Conservation (phyloP, 2,888 invertebrate genomes). For the Helobdella robusta region DNA sequence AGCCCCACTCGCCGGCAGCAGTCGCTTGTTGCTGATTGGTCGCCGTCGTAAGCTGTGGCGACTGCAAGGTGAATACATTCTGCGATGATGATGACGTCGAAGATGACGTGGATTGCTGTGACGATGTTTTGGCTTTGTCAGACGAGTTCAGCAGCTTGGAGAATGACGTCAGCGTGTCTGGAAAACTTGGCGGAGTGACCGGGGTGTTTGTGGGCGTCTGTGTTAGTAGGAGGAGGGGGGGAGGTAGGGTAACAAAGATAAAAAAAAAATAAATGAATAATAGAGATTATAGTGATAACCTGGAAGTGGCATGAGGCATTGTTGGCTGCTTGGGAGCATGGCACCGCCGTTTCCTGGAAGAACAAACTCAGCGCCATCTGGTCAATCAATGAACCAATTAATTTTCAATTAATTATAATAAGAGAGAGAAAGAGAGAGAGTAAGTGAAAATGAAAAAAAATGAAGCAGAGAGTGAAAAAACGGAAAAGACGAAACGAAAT, state of each 20-base stretch:
- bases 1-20: no score
- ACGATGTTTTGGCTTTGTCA: constrained; percentile 18
- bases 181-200: constrained; percentile 86
- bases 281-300: background rate
- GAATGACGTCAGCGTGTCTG: constrained; percentile 77
- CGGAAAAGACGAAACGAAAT: no score
- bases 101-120: background rate
- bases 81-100: background rate
- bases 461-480: no score
- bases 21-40: no score
- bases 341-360: constrained; percentile 64
- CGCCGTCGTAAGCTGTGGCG: no score
- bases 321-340: constrained; percentile 4
- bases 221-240: constrained; percentile 54
- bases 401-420: constrained; percentile 10
- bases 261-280: background rate
- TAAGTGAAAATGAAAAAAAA: no score
- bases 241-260: background rate
- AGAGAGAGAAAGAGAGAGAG: background rate
- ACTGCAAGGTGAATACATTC: no score
- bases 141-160: constrained; percentile 58
- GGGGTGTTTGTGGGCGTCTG: constrained; percentile 89
- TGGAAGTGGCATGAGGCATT: constrained; percentile 18
- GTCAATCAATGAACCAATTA: constrained; percentile 46
- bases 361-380: constrained; percentile 88